A percentile compares a stretch with the other conserved stretches of the same genome.
These are phyloP conservation scores for Morpho deidamia DNA, from an alignment of 2,888 invertebrate species.

Conservation along the genomic window DNA sequence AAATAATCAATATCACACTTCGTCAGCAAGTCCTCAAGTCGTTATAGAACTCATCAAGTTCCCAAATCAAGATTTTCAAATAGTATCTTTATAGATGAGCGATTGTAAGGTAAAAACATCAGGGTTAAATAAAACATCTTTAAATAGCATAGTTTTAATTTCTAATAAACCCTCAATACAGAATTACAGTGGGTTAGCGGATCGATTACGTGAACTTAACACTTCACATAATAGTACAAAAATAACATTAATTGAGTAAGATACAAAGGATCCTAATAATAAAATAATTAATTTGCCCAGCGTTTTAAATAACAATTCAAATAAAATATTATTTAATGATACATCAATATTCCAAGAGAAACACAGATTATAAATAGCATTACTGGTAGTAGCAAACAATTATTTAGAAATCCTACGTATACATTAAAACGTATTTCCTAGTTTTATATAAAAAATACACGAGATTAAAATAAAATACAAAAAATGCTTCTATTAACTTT, in stretches of 20 bases:
- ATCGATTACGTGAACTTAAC: constrained; percentile 72
- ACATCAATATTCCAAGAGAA: background rate
- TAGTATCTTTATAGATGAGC: background rate
- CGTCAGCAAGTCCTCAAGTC: too few species aligned
- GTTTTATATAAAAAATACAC: too few species aligned
- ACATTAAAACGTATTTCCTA: too few species aligned
- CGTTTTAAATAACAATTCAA: constrained; percentile 31
- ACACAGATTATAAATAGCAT: background rate
- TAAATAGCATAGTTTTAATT: constrained; percentile 77
- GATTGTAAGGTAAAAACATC: background rate
- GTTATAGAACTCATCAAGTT: too few species aligned
- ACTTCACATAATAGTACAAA: constrained; percentile 66
- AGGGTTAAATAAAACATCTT: constrained; percentile 61
- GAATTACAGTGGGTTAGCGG: constrained; percentile 74
- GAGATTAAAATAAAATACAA: too few species aligned
- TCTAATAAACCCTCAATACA: constrained; percentile 77
- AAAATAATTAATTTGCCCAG: constrained; percentile 30
- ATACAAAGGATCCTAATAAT: constrained; percentile 36
- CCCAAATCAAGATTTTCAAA: too few species aligned
- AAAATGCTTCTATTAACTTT: too few species aligned
- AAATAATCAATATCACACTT: too few species aligned
- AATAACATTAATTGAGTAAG: constrained; percentile 62
- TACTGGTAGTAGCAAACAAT: too few species aligned
- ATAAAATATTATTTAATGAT: too few species aligned
- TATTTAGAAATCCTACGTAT: too few species aligned